Evolutionary conservation across 2,888 invertebrate species (phyloP).

Genomic region (Cepaea hortensis): DNA sequence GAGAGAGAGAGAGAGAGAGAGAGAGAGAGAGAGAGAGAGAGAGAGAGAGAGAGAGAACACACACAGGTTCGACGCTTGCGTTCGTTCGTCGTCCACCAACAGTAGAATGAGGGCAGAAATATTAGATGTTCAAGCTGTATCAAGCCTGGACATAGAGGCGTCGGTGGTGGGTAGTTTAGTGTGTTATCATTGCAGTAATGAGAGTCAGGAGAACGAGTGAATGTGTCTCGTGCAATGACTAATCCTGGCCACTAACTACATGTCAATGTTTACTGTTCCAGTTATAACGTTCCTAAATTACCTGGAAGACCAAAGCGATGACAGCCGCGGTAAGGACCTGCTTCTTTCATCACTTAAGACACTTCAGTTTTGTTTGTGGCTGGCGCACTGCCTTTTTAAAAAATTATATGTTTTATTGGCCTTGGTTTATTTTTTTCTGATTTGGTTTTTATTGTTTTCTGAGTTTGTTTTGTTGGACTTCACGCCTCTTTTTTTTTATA

Average conservation of each 20-base stretch:
- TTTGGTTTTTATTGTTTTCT: not conserved
- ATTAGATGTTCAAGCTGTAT: no score
- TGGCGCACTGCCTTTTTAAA: not conserved
- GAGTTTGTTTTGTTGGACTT: no score
- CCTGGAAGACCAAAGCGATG: constrained; percentile 47
- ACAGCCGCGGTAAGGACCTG: constrained; percentile 25
- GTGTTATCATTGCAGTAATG: no score
- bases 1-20: not conserved
- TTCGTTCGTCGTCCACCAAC: no score
- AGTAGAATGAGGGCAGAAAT: no score
- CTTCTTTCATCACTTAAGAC: not conserved
- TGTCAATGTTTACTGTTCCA: constrained; percentile 19
- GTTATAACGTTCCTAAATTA: constrained; percentile 45
- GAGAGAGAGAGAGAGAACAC: not conserved
- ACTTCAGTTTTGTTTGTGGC: constrained; percentile 17
- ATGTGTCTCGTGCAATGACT: not conserved
- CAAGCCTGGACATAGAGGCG: no score
- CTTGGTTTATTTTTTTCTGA: not conserved
- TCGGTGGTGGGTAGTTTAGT: no score
- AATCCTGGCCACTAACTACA: not conserved
- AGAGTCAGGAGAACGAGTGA: not conserved
- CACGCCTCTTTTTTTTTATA: no score
- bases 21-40: constrained; percentile 24
- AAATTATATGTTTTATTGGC: not conserved
- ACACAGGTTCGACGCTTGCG: no score